Percentiles rank a stretch among this genome's conserved stretches.
Conservation (phyloP, 1,140 invertebrate genomes). For the Harpegnathos saltator region DNA sequence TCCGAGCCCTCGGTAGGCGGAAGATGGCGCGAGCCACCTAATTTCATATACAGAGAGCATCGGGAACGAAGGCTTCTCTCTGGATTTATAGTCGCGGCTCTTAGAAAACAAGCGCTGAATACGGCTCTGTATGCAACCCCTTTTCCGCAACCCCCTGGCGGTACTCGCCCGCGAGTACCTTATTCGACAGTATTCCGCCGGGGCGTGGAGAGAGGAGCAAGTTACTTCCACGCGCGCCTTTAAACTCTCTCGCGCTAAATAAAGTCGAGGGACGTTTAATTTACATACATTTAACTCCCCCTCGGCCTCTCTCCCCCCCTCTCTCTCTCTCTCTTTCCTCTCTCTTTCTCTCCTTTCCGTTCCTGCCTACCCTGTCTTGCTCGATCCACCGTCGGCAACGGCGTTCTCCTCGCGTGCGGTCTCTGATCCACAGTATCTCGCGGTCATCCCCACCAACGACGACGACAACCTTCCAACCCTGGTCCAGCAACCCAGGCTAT, state of each 20-base stretch:
- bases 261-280: conserved; percentile 78
- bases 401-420: conserved; percentile 44
- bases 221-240: conserved; percentile 65
- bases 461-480: conserved; percentile 63
- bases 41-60: conserved; percentile 56
- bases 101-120: conserved; percentile 1
- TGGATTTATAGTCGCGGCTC: conserved; percentile 21
- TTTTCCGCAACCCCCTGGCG: neutral
- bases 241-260: conserved; percentile 77
- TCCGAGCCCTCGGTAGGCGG: neutral
- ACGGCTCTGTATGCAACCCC: conserved; percentile 14
- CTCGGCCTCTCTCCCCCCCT: neutral
- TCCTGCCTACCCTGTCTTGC: neutral
- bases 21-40: conserved; percentile 13
- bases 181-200: conserved; percentile 58
- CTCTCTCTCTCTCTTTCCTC: neutral
- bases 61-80: conserved; percentile 20
- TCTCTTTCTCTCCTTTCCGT: conserved; percentile 8
- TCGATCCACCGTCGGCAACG: conserved; percentile 13
- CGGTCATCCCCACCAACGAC: conserved; percentile 47
- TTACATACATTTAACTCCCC: conserved; percentile 74
- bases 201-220: conserved; percentile 27
- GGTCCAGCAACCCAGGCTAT: conserved; percentile 57
- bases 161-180: conserved; percentile 54
- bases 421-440: conserved; percentile 65